Evolutionary conservation across 1,140 invertebrate species (phyloP).

Genomic region (Chlorops oryzae): DNA sequence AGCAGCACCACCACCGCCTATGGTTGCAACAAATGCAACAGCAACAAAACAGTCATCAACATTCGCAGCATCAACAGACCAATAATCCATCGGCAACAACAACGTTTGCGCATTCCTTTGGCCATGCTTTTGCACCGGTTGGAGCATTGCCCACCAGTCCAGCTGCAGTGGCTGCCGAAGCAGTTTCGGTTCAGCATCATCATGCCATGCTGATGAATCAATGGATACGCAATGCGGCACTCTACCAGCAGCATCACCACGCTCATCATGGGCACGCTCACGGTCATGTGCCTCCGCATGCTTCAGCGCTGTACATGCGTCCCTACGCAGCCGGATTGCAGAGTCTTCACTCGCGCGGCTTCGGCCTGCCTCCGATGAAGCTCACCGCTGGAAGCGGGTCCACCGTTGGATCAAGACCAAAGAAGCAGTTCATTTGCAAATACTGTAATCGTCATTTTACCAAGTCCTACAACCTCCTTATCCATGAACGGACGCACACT

Average conservation of each 20-base stretch:
- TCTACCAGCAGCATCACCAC: constrained; percentile 55
- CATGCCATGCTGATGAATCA: constrained; percentile 61
- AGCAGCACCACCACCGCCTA: constrained; percentile 38
- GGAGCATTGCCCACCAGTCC: constrained; percentile 2
- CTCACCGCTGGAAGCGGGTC: constrained; percentile 12
- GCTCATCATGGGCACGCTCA: constrained; percentile 15
- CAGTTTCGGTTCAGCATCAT: constrained; percentile 49
- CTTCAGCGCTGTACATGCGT: constrained; percentile 18
- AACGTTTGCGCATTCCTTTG: constrained; percentile 36
- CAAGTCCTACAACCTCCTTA: constrained; percentile 93
- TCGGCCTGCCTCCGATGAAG: constrained; percentile 53
- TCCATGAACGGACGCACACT: constrained; percentile 92
- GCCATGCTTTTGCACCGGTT: constrained; percentile 1
- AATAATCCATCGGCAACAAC: constrained; percentile 17
- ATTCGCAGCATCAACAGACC: constrained; percentile 20
- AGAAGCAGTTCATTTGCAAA: constrained; percentile 94
- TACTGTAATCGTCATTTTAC: constrained; percentile 92
- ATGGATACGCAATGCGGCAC: constrained; percentile 63
- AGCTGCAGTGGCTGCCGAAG: constrained; percentile 38
- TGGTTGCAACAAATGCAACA: constrained; percentile 33
- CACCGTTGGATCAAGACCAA: constrained; percentile 58
- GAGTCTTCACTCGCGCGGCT: constrained; percentile 41
- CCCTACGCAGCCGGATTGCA: constrained; percentile 42
- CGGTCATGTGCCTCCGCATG: constrained; percentile 16
- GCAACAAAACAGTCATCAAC: no score